A percentile compares a stretch with the other conserved stretches of the same genome.
Evolutionary conservation across 2,113 vertebrate species (phyloP).

Genomic region (Chaetodon trifascialis): DNA sequence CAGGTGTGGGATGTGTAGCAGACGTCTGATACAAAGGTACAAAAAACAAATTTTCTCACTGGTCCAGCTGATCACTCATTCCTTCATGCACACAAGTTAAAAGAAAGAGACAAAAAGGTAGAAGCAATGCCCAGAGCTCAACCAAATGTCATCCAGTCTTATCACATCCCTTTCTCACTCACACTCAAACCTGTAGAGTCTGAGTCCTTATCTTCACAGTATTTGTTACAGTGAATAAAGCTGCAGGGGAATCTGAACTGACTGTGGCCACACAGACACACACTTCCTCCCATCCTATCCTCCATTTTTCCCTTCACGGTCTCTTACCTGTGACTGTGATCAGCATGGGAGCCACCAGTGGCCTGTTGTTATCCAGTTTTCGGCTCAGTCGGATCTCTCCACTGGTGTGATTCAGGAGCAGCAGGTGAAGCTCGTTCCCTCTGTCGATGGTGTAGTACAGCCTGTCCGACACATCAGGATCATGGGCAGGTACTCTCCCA

Average conservation of each 20-base stretch:
- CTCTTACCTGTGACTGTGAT: conserved; percentile 97
- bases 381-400: conserved; percentile 96
- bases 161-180: conserved; percentile 25
- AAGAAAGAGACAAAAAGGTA: neutral
- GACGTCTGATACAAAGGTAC: conserved; percentile 8
- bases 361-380: conserved; percentile 98
- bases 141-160: conserved; percentile 7
- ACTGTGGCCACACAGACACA: conserved; percentile 12
- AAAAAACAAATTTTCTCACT: neutral
- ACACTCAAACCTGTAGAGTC: conserved; percentile 35
- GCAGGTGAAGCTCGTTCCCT: conserved; percentile 95
- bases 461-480: conserved; percentile 94
- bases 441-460: conserved; percentile 96
- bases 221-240: conserved; percentile 54
- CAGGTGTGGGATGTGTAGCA: neutral
- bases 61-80: neutral
- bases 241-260: conserved; percentile 28
- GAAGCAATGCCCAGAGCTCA: conserved; percentile 12
- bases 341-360: conserved; percentile 96
- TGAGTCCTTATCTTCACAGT: conserved; percentile 57
- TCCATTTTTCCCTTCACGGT: conserved; percentile 31
- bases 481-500: conserved; percentile 94
- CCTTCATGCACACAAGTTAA: neutral
- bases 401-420: conserved; percentile 95
- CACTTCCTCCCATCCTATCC: conserved; percentile 25